Percentiles rank a stretch among this genome's conserved stretches.
These are phyloP conservation scores for Leptogaster cylindrica DNA, from an alignment of 2,888 invertebrate species.

Conservation along the genomic window DNA sequence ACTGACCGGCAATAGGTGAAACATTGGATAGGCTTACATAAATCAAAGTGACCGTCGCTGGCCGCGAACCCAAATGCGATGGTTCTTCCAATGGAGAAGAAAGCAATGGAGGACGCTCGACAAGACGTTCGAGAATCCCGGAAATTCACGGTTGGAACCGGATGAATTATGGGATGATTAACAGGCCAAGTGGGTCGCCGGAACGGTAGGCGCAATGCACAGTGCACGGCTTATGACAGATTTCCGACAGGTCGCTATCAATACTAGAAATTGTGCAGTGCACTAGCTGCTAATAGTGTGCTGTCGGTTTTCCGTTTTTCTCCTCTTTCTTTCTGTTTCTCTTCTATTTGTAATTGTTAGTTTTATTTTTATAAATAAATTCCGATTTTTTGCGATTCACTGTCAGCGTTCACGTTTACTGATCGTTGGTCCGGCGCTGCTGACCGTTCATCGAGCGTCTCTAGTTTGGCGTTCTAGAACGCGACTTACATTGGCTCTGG, in stretches of 20 bases:
- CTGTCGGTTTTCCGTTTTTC: background rate
- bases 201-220: conserved; percentile 12
- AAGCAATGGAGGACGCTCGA: conserved; percentile 3
- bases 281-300: background rate
- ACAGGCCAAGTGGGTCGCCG: conserved; percentile 20
- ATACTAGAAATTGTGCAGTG: background rate
- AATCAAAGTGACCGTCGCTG: background rate
- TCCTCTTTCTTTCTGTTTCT: too few relatives aligned
- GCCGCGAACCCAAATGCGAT: background rate
- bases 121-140: conserved; percentile 16
- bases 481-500: background rate
- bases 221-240: background rate
- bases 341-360: too few relatives aligned
- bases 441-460: too few relatives aligned
- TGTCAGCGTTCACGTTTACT: too few relatives aligned
- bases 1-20: conserved; percentile 12
- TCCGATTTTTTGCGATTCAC: too few relatives aligned
- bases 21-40: background rate
- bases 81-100: background rate
- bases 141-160: conserved; percentile 25
- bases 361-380: too few relatives aligned
- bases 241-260: background rate
- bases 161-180: conserved; percentile 32
- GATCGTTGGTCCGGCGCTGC: too few relatives aligned
- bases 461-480: too few relatives aligned